These are phyloP conservation scores for Pandemis heparana DNA, from an alignment of 2,888 invertebrate species.

Conservation along the genomic window DNA sequence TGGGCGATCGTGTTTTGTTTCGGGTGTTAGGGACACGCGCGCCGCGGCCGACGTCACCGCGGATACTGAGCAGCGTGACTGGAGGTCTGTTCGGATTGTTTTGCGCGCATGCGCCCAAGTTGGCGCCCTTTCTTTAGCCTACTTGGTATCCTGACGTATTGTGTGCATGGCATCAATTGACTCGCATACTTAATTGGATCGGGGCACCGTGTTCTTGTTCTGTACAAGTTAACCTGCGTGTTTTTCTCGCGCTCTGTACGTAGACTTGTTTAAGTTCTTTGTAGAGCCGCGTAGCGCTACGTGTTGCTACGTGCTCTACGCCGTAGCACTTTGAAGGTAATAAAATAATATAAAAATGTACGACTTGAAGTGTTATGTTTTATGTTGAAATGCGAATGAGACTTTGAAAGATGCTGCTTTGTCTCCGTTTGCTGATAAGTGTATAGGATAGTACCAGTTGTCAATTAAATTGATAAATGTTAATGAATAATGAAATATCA, in stretches of 20 bases:
- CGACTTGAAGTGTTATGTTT: background rate
- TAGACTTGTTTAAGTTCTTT: background rate
- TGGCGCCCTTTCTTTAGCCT: conserved; percentile 82
- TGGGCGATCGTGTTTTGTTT: conserved; percentile 49
- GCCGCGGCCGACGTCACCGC: conserved; percentile 56
- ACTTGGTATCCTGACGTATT: conserved; percentile 71
- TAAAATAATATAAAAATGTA: too few species aligned
- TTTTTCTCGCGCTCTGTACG: conserved; percentile 17
- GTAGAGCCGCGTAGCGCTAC: conserved; percentile 26
- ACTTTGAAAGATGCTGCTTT: too few species aligned
- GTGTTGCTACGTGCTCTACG: conserved; percentile 26
- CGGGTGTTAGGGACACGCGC: conserved; percentile 53
- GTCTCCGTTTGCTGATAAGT: too few species aligned
- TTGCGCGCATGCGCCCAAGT: conserved; percentile 71
- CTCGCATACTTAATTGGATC: conserved; percentile 78
- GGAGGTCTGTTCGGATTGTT: conserved; percentile 56
- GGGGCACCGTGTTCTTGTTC: conserved; percentile 44
- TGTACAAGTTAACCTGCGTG: conserved; percentile 17
- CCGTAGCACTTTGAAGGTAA: conserved; percentile 10
- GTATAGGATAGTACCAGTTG: too few species aligned
- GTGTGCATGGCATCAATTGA: conserved; percentile 78
- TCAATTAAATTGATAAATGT: too few species aligned
- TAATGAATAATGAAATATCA: too few species aligned
- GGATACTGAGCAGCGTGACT: conserved; percentile 72
- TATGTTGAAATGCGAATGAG: background rate